Evolutionary conservation across 1,140 invertebrate species (phyloP).

Genomic region (Bombyx mori): ASM3026992v2 NC_085107.1:16568501-16569000

Average conservation of each 20-base stretch:
- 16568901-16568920: conserved; percentile 18
- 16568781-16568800: conserved; percentile 19
- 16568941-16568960: conserved; percentile 89
- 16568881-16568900: no score
- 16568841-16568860: no score
- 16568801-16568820: no score
- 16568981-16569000: conserved; percentile 75
- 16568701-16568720: conserved; percentile 91
- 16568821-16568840: no score
- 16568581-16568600: conserved; percentile 21
- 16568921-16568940: conserved; percentile 92
- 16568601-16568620: conserved; percentile 1
- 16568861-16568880: no score
- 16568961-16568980: conserved; percentile 89
- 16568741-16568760: conserved; percentile 91
- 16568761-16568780: conserved; percentile 83
- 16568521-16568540: conserved; percentile 91
- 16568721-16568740: conserved; percentile 91
- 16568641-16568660: conserved; percentile 29
- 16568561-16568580: conserved; percentile 76
- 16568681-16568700: conserved; percentile 72
- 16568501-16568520: conserved; percentile 95
- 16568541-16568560: conserved; percentile 91
- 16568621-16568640: background rate
- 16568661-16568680: conserved; percentile 46